Percentiles rank a stretch among this genome's conserved stretches.
Conservation (phyloP, 2,797 vertebrate genomes). For the Parotocinclus haroldoi region DNA sequence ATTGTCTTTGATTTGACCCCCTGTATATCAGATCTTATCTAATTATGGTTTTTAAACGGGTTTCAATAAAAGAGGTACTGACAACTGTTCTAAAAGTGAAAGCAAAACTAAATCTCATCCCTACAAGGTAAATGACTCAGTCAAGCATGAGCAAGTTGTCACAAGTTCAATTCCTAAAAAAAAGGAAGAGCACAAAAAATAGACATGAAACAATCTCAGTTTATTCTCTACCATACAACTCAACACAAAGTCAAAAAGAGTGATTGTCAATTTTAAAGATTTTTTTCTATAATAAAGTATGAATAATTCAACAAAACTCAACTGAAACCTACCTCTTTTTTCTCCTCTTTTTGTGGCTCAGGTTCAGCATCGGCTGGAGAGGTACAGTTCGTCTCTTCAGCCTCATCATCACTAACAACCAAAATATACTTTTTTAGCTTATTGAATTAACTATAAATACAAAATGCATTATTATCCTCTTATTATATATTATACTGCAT, state of each 20-base stretch:
- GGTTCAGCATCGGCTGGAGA: conserved; percentile 75
- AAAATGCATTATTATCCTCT: too few relatives aligned
- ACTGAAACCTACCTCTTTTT: conserved; percentile 77
- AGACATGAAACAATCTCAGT: background rate
- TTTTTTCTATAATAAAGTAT: too few relatives aligned
- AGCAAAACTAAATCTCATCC: background rate
- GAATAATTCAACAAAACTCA: too few relatives aligned
- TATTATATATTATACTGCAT: too few relatives aligned
- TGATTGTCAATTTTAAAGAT: too few relatives aligned
- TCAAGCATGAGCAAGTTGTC: background rate
- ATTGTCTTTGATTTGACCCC: background rate
- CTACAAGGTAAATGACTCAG: conserved; percentile 12
- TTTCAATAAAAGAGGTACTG: background rate
- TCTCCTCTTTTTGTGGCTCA: conserved; percentile 82
- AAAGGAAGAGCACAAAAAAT: background rate
- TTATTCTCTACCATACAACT: too few relatives aligned
- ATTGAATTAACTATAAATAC: too few relatives aligned
- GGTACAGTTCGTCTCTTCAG: conserved; percentile 73
- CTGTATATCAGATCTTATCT: too few relatives aligned
- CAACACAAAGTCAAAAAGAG: too few relatives aligned
- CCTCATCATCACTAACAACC: conserved; percentile 82
- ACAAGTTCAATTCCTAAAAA: background rate
- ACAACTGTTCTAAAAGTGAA: background rate
- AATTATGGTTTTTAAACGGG: background rate
- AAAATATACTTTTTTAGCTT: conserved; percentile 18